Conservation (phyloP, 2,113 vertebrate genomes). For the Buteo buteo region DNA sequence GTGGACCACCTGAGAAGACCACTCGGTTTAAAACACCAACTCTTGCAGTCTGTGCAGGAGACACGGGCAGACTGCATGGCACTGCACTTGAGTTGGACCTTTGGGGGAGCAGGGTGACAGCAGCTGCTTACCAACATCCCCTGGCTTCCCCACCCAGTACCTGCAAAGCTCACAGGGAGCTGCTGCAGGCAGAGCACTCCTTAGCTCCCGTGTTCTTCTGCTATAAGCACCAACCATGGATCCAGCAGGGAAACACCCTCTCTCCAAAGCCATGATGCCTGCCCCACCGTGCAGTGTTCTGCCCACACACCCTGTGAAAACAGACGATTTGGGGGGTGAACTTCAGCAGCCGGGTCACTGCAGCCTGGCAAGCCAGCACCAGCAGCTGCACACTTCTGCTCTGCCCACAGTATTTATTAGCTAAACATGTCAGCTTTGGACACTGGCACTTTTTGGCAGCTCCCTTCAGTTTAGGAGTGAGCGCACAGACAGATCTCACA, state of each 20-base stretch:
- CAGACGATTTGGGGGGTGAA: background rate
- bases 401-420: background rate
- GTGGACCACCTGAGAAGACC: accelerated
- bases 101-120: background rate
- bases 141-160: background rate
- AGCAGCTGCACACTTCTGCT: background rate
- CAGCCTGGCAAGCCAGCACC: background rate
- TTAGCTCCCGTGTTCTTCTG: accelerated
- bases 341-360: background rate
- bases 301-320: accelerated
- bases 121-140: background rate
- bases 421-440: background rate
- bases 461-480: background rate
- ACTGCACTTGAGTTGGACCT: background rate
- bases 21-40: background rate
- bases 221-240: accelerated
- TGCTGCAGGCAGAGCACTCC: background rate
- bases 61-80: accelerated
- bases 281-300: accelerated
- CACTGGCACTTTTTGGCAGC: background rate
- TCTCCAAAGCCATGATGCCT: accelerated
- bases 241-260: background rate
- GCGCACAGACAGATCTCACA: background rate
- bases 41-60: accelerated
- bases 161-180: background rate